phyloP scores from a whole-genome alignment of 2,888 invertebrate genomes.

The Graphium colonna region DNA sequence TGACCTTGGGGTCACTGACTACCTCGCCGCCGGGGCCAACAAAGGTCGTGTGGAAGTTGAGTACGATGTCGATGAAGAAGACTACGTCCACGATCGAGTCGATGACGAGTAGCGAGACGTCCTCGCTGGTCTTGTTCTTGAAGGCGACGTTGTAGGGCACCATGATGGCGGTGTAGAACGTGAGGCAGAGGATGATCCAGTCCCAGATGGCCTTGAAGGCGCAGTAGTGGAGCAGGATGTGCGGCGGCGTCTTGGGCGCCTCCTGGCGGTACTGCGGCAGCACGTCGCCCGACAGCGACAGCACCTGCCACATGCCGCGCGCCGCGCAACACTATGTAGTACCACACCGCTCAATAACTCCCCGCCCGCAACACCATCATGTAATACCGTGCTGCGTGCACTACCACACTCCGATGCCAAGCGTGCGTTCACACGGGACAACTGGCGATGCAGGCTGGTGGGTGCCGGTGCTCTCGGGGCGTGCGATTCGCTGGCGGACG shows the following conservation, averaged over 20 bases:
- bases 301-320: conserved; percentile 64
- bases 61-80: conserved; percentile 99
- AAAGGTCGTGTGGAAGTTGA: conserved; percentile 99
- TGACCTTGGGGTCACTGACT: conserved; percentile 98
- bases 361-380: background rate
- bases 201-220: conserved; percentile 99
- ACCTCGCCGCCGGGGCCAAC: conserved; percentile 98
- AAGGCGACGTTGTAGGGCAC: conserved; percentile 99
- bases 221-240: conserved; percentile 99
- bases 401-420: background rate
- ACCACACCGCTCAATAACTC: conserved; percentile 15
- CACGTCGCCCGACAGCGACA: conserved; percentile 98
- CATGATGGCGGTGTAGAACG: conserved; percentile 99
- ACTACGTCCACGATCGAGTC: conserved; percentile 99
- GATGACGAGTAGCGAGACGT: conserved; percentile 95
- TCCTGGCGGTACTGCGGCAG: conserved; percentile 99
- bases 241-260: conserved; percentile 99
- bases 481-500: background rate
- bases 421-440: background rate
- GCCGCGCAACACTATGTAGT: conserved; percentile 23
- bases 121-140: conserved; percentile 99
- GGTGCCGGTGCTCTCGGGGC: background rate
- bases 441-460: background rate
- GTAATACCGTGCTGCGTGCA: background rate
- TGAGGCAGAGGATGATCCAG: conserved; percentile 99